Evolutionary conservation across 2,888 invertebrate genomes (phyloP), one percentile per base, ranked within the genome.

Genomic region (Spisula solida): DNA sequence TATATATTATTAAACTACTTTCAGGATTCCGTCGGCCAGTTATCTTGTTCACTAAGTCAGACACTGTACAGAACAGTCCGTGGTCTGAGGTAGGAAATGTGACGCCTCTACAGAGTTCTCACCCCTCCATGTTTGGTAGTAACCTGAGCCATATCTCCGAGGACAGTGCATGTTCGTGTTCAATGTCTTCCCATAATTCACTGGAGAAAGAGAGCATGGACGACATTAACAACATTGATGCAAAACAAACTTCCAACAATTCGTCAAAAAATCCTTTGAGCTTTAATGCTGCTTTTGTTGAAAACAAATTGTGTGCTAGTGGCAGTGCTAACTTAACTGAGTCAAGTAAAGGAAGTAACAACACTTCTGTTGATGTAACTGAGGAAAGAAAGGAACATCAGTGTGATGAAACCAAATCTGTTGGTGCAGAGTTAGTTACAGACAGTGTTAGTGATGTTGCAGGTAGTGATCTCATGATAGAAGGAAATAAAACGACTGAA

Each of bases 11-110:
- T 51, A 8, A 51, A 51, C 16, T 41, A 14, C 25, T 90, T 92
- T 0, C 93, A 96, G 96, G 96, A 34, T 96, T 96, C 91, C 94
- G 95, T 87, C 91, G 96, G 10, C 96, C 96, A 6, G 91, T 96
- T 47, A 94, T 94, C 83, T 92, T 96, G 88, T 96, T 95, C 91
- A 95, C 94, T n/a, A 96, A 96, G 88, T 88, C 93, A 29, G 94
- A 94, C 48, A 94, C 94, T 5, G 88, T 91, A 16, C 92, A 92
- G 31, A 94, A 92, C 90, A 94, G 94, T 82, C 93, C 93, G 10
- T 89, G 89, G 55, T 87, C 90, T 8, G 92, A 89, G 34, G 66
- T 85, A 25, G 89, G 89, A 29, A 87, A 81, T 55, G 81, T 34
- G 1, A 89, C 91, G 5, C 91, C 91, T 51, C 47, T 86, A 48